Base-by-base conservation (phyloP, 2,888 invertebrate genomes). In the Drosophila robusta region DNA sequence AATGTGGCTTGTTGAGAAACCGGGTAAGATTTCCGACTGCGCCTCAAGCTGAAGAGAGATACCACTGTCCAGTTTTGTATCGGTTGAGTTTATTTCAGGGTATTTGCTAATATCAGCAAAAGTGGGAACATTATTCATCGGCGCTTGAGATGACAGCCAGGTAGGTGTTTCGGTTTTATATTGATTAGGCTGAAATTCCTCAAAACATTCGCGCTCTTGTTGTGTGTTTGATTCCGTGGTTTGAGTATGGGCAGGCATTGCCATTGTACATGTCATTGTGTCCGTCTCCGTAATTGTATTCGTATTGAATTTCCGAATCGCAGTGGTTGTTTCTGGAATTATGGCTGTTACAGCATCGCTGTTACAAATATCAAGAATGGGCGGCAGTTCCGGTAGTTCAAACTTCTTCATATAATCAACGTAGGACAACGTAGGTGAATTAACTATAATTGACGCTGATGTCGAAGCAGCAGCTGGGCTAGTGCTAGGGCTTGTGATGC, bases 371-470 rank as follows among this genome's bases (percentile, higher is more conserved):
- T 70, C 69, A 11, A 77, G 42, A 44, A 80, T 79, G 36, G 80
- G 73, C 9, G 85, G 78, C 32, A 78, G 67, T 39, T 85, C 82
- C 14, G 83, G 78, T 39, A 89, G 54, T 7, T 83, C 80, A 66
- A 87, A 87, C 54, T 83, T 70, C 62, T 87, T 89, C 74, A 90
- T 81, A 58, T 90, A 90, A 39, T 90, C 89, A 16, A 65, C 54
- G 58, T 81, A 87, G 3, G 86, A 75, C 8, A 75, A 51, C 5
- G 70, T 56, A 55, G 78, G 72, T 41, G 74, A 64, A n/a, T 50
- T 47, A 45, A 50, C 29, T 12, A 44, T 36, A 18, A 60, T 56
- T 47, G 61, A 56, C n/a, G 46, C 45, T 29, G 52, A 63, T 49
- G 70, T 55, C 16, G 55, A 36, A 26, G 39, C 68, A 32, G 58